Base-by-base conservation (phyloP, 2,888 invertebrate species). In the Dryocosmus kuriphilus region DNA sequence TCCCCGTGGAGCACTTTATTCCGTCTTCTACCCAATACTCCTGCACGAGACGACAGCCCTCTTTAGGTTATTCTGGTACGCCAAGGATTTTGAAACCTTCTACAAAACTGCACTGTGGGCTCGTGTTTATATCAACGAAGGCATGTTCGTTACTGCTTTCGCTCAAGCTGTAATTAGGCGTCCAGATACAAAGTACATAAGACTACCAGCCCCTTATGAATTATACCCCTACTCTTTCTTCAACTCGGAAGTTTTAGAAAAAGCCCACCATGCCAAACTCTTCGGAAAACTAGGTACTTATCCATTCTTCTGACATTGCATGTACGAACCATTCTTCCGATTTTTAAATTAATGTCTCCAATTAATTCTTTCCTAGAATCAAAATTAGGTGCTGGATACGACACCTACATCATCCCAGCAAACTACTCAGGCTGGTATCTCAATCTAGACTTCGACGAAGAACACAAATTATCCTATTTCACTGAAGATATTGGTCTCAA, bases 401-500 rank as follows among this genome's bases (percentile, higher is more conserved):
- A 93, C 62, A 86, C 91, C n/a, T 93, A 92, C 83, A 90, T 93
- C 35, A 92, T 93, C 86, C 93, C 93, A 77, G 92, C 93, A 24
- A 95, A 95, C 89, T 95, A 94, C 85, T 94, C 94, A 19, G 93
- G 92, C 84, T 88, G 93, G 93, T 85, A 93, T 91, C 86, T 92
- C 57, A 90, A 92, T 22, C 86, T 83, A 3, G 93, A 93, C 86
- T 92, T 92, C 83, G 93, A 94, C 83, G 88, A 92, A 2, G 95
- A 95, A 85, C 93, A 93, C 86, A 93, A 92, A 79, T 84, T 96
- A 77, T 92, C 94, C 55, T 96, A 96, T 91, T 95, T 95, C 91
- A 94, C 94, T 46, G 95, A 96, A 88, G 96, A 96, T 86, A 92
- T 95, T 84, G 95, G 94, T 79, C 91, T 95, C 86, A 95, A 95